phyloP scores from a whole-genome alignment of 64 coral and sea anemone genomes.

The Astreopora myriophthalma region DNA sequence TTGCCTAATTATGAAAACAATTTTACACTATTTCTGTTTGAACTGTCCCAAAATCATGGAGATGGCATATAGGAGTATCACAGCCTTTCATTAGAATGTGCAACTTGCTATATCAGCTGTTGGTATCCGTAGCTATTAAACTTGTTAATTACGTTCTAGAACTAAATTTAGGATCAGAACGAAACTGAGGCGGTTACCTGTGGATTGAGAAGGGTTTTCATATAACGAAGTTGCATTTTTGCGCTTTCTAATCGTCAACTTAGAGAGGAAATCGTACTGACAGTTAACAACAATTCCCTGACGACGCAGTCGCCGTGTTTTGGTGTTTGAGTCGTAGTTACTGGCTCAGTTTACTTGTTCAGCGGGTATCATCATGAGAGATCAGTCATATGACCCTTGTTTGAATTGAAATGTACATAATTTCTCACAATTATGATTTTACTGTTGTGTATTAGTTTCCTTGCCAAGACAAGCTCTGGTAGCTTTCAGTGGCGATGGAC shows the following conservation, averaged over 20 bases:
- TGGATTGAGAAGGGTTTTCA: constrained; percentile 95
- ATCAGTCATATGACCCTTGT: background rate
- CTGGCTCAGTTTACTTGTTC: background rate
- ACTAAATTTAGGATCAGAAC: background rate
- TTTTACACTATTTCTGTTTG: no score
- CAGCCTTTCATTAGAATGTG: no score
- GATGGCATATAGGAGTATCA: no score
- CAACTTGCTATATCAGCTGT: no score
- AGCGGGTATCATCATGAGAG: constrained; percentile 2
- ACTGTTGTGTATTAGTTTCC: background rate
- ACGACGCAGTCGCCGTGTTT: constrained; percentile 53
- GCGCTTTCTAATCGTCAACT: background rate
- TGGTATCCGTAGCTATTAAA: background rate
- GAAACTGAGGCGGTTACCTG: constrained; percentile 61
- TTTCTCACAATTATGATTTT: background rate
- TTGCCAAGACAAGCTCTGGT: background rate
- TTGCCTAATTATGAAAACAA: no score
- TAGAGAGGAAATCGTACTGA: background rate
- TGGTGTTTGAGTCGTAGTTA: constrained; percentile 54
- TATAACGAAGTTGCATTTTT: constrained; percentile 98
- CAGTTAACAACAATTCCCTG: background rate
- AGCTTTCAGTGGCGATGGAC: background rate
- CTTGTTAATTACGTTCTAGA: background rate
- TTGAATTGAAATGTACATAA: background rate
- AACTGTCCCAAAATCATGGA: no score